phyloP scores from a whole-genome alignment of 2,113 vertebrate species.

The Atlantisia rogersi region DNA sequence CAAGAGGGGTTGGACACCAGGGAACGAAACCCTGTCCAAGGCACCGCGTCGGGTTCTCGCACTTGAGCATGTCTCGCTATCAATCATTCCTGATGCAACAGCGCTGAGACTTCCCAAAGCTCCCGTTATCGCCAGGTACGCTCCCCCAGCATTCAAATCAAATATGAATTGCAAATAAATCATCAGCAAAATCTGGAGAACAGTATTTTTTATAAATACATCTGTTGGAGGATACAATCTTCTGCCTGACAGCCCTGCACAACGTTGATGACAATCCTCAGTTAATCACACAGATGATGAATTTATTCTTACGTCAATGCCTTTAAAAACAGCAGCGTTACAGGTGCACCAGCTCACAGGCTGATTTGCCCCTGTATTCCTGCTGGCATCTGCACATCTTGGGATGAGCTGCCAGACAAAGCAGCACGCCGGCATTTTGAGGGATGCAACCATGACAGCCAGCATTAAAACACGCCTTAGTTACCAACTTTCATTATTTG shows the following conservation, averaged over 20 bases:
- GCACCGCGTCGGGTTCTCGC: not conserved
- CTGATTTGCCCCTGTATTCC: not conserved
- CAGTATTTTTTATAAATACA: not conserved
- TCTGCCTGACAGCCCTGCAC: not conserved
- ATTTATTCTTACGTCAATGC: conserved; percentile 45
- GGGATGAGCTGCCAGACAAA: conserved; percentile 53
- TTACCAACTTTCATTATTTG: conserved; percentile 10
- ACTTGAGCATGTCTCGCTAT: not conserved
- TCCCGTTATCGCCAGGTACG: not conserved
- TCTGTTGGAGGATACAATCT: not conserved
- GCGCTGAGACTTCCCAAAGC: conserved; percentile 34
- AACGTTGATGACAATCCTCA: conserved; percentile 27
- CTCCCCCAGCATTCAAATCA: not conserved
- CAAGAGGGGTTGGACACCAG: not conserved
- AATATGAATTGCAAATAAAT: not conserved
- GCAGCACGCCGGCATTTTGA: conserved; percentile 55
- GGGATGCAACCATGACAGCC: conserved; percentile 15
- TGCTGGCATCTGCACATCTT: conserved; percentile 18
- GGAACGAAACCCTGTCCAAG: not conserved
- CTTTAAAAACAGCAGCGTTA: not conserved
- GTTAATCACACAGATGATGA: conserved; percentile 64
- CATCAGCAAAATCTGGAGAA: not conserved
- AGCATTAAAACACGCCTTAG: not conserved
- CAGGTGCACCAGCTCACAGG: conserved; percentile 12
- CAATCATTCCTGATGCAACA: conserved; percentile 49